These are phyloP conservation scores for Apamea crenata DNA, from an alignment of 2,888 invertebrate genomes.

Conservation along the genomic window DNA sequence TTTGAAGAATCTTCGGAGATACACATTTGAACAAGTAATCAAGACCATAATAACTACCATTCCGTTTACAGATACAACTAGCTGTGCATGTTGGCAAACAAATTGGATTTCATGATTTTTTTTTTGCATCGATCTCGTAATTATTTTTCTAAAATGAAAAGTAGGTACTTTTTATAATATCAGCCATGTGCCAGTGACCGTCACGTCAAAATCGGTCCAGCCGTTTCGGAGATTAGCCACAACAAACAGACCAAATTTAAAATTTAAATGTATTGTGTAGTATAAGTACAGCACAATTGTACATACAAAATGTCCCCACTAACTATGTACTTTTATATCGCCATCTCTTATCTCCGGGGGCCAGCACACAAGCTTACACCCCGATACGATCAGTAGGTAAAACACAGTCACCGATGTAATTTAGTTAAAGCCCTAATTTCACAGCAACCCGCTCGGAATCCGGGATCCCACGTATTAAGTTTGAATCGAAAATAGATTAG, in stretches of 20 bases:
- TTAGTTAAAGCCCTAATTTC: slow-evolving; percentile 78
- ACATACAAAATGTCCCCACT: background rate
- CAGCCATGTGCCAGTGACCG: background rate
- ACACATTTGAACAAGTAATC: background rate
- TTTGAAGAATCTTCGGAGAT: background rate
- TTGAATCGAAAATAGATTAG: slow-evolving; percentile 55
- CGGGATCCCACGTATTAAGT: slow-evolving; percentile 43
- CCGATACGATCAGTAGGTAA: slow-evolving; percentile 75
- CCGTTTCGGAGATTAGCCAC: background rate
- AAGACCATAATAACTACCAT: background rate
- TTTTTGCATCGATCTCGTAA: no score
- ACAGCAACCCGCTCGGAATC: slow-evolving; percentile 58
- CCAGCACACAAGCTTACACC: slow-evolving; percentile 12
- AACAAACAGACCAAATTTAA: background rate
- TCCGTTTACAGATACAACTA: background rate
- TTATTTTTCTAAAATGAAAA: no score
- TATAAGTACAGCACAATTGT: background rate
- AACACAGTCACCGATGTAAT: slow-evolving; percentile 74
- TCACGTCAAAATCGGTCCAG: background rate
- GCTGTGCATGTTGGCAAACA: no score
- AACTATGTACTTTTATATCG: slow-evolving; percentile 10
- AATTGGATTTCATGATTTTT: no score
- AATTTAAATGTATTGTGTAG: no score
- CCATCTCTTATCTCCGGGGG: slow-evolving; percentile 29
- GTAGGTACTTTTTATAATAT: no score